Base-by-base conservation (phyloP, 2,888 invertebrate species). In the Selenia dentaria region DNA sequence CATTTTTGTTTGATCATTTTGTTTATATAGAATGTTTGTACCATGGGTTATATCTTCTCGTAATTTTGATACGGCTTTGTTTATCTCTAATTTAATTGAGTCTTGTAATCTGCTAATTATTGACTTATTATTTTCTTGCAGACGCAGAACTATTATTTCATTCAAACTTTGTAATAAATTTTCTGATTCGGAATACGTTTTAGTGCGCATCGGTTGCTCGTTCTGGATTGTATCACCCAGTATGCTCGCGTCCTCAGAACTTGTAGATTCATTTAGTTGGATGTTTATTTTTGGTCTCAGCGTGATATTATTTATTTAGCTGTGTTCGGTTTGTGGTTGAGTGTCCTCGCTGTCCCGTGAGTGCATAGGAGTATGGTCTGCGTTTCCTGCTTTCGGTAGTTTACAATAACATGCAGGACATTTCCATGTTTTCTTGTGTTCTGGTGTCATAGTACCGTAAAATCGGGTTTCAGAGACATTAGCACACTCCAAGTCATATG, bases 351-450 rank as follows among this genome's bases (percentile, higher is more conserved):
- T 1, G 6, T 28, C 13, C 2, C 13, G 11, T 6, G 13, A 28
- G 6, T 12, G 13, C 2, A 28, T 5, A 12, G 28, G 28, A 6
- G 28, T 12, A 28, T n/a, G n/a, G n/a, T 28, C 6, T 28, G 28
- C 9, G 10, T 31, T 31, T 2, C 9, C 18, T 10, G 6, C 1
- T 12, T 28, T 28, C 2, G 28, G 12, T 12, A 12, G 12, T 12
- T 28, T 28, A 13, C 28, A 28, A 6, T 28, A 28, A 9, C 29
- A 13, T 3, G 13, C 11, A 3, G 24, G 16, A 27, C 8, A 11
- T 13, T 32, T 32, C 6, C n/a, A 16, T 11, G 10, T 1, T 9
- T 27, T 14, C 62, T 63, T n/a, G 50, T 76, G 78, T 28, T 42
- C 67, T 16, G 37, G 53, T 4, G 70, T 12, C 28, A 28, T 28